These are phyloP conservation scores for Scolopax bukidnonensis DNA, from an alignment of 2,797 vertebrate species.

Conservation along the genomic window DNA sequence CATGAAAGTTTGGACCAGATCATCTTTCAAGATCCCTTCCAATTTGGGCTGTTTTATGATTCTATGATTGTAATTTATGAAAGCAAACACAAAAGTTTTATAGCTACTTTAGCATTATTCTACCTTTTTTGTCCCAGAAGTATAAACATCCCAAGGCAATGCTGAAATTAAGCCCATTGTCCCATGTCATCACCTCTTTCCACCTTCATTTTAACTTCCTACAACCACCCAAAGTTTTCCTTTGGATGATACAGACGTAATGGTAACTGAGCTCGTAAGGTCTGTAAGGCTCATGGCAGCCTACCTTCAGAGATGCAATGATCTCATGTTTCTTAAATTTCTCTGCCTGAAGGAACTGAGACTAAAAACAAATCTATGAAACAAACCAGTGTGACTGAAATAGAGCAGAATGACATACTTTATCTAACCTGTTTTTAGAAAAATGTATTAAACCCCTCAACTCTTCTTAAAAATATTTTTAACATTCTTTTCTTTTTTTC, in stretches of 20 bases:
- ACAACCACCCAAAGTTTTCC: neutral
- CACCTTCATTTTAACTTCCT: neutral
- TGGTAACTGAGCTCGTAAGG: neutral
- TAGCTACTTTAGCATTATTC: neutral
- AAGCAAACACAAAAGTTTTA: neutral
- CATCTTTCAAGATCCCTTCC: neutral
- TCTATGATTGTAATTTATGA: neutral
- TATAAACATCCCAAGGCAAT: neutral
- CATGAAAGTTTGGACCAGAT: neutral
- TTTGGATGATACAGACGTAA: neutral
- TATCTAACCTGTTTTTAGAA: constrained; percentile 44
- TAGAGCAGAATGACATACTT: constrained; percentile 59
- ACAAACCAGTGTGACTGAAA: constrained; percentile 39
- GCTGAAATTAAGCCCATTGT: neutral
- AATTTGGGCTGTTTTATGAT: neutral
- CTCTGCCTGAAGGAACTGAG: constrained; percentile 28
- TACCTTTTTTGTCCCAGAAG: neutral
- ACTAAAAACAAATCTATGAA: constrained; percentile 37
- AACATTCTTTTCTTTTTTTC: neutral
- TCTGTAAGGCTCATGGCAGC: neutral
- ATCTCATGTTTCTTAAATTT: constrained; percentile 36
- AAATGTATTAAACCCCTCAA: neutral
- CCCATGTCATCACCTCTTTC: neutral
- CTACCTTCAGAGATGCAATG: neutral
- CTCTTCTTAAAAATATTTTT: constrained; percentile 16